A percentile compares a stretch with the other conserved stretches of the same genome.
phyloP scores from a whole-genome alignment of 2,113 vertebrate genomes.

The Porphyrio hochstetteri region DNA sequence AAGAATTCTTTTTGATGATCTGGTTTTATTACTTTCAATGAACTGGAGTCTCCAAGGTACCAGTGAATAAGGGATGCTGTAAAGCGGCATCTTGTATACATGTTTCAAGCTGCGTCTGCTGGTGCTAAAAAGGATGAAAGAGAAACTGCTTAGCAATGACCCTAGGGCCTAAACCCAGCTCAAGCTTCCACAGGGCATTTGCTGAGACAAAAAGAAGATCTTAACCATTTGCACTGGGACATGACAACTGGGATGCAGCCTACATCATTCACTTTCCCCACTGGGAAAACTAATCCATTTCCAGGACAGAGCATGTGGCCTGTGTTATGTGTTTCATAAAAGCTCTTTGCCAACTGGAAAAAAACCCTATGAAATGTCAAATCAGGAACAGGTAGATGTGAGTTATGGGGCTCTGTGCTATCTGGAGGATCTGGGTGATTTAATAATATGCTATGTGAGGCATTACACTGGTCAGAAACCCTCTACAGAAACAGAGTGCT shows the following conservation, averaged over 20 bases:
- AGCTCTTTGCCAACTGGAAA: slow-evolving; percentile 15
- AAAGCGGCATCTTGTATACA: slow-evolving; percentile 69
- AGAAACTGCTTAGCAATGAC: slow-evolving; percentile 70
- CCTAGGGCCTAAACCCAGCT: slow-evolving; percentile 56
- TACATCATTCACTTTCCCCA: slow-evolving; percentile 37
- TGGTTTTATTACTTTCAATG: slow-evolving; percentile 75
- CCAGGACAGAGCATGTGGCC: slow-evolving; percentile 11
- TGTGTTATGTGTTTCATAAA: slow-evolving; percentile 46
- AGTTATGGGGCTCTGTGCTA: background rate
- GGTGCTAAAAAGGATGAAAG: slow-evolving; percentile 64
- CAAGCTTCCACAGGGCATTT: slow-evolving; percentile 50
- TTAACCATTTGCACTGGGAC: slow-evolving; percentile 67
- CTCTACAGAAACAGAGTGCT: background rate
- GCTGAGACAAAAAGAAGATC: slow-evolving; percentile 66
- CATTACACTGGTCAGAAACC: background rate
- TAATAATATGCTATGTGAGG: background rate
- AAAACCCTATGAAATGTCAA: background rate
- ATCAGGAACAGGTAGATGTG: slow-evolving; percentile 23
- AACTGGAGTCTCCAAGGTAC: slow-evolving; percentile 70
- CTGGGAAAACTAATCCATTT: slow-evolving; percentile 50
- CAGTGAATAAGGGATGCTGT: slow-evolving; percentile 68
- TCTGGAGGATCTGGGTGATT: background rate
- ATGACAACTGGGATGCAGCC: slow-evolving; percentile 34
- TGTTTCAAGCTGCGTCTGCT: slow-evolving; percentile 64
- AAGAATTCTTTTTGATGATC: slow-evolving; percentile 72